These are phyloP conservation scores for Acanthosepion pharaonis DNA, from an alignment of 2,888 invertebrate genomes.

Conservation along the genomic window DNA sequence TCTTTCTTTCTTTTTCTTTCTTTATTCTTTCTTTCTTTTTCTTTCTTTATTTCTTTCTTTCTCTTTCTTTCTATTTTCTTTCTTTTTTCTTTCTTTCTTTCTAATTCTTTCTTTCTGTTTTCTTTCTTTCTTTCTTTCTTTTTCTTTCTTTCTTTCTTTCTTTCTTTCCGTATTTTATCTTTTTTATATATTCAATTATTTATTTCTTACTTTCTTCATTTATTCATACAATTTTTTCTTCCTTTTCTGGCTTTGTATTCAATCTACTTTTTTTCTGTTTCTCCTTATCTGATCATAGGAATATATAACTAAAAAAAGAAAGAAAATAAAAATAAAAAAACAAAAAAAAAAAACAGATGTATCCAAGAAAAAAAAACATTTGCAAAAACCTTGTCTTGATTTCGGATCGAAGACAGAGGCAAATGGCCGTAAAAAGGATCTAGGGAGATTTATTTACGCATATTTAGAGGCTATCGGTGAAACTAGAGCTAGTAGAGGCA, in stretches of 20 bases:
- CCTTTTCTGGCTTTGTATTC: too few relatives aligned
- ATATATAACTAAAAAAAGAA: background rate
- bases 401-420: background rate
- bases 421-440: background rate
- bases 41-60: background rate
- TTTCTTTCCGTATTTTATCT: too few relatives aligned
- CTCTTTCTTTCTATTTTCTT: background rate
- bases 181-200: too few relatives aligned
- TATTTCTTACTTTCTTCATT: too few relatives aligned
- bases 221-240: background rate
- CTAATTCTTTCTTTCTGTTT: background rate
- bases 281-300: background rate
- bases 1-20: background rate
- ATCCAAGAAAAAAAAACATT: background rate
- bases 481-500: too few relatives aligned
- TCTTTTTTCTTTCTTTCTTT: background rate
- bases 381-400: background rate
- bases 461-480: background rate
- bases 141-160: too few relatives aligned
- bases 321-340: fast-evolving
- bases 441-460: background rate
- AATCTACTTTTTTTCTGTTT: background rate
- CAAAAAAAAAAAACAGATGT: background rate
- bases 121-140: background rate
- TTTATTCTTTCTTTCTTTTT: background rate